Conservation (phyloP, 2,888 invertebrate genomes). For the Mimachlamys varia region DNA sequence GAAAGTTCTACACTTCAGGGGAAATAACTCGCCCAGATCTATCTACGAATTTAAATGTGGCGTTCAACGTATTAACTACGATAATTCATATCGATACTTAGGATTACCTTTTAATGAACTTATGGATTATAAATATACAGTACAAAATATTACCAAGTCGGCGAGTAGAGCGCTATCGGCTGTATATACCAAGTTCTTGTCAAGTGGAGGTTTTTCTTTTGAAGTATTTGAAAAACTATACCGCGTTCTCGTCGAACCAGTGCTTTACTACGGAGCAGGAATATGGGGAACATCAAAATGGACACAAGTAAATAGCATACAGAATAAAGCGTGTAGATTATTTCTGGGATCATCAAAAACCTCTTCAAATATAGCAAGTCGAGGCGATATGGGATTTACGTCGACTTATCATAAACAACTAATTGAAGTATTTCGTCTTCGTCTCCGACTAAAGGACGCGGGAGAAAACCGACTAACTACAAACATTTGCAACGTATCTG, state of each 20-base stretch:
- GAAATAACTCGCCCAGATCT: slow-evolving; percentile 9
- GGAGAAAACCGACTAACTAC: neutral
- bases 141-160: slow-evolving; percentile 42
- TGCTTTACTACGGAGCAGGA: slow-evolving; percentile 41
- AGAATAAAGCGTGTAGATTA: slow-evolving; percentile 43
- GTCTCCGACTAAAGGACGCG: neutral
- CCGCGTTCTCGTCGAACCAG: slow-evolving; percentile 41
- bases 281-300: slow-evolving; percentile 40
- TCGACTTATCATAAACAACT: neutral
- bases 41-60: slow-evolving; percentile 34
- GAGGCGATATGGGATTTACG: slow-evolving; percentile 41
- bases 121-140: slow-evolving; percentile 37
- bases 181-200: slow-evolving; percentile 43
- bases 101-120: slow-evolving; percentile 45
- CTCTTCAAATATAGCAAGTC: slow-evolving; percentile 40
- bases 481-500: neutral
- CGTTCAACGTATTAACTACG: neutral
- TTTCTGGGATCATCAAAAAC: slow-evolving; percentile 42
- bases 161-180: slow-evolving; percentile 43
- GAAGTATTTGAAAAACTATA: slow-evolving; percentile 37
- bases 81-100: slow-evolving; percentile 36
- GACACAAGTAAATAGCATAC: slow-evolving; percentile 40
- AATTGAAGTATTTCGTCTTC: neutral
- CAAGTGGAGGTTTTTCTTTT: slow-evolving; percentile 41
- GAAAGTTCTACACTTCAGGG: neutral